phyloP scores from a whole-genome alignment of 2,113 vertebrate genomes.

The Marcusenius ussheri region DNA sequence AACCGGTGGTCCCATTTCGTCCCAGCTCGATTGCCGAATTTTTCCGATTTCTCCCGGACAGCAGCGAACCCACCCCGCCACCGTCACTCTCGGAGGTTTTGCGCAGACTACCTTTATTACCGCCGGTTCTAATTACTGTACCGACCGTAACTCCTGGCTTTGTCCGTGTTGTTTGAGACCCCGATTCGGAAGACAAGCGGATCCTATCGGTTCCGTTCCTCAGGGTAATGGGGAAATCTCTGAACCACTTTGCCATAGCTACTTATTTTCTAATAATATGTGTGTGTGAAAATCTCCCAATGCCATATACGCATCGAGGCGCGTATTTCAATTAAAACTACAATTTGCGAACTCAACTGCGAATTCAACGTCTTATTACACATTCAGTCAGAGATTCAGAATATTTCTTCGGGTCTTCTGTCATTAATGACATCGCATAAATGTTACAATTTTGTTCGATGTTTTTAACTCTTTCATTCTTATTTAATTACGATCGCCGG shows the following conservation, averaged over 20 bases:
- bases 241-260: conserved; percentile 90
- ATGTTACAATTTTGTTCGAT: not conserved
- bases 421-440: not conserved
- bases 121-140: conserved; percentile 32
- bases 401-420: not conserved
- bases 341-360: not conserved
- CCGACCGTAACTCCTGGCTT: conserved; percentile 59
- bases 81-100: conserved; percentile 51
- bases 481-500: not conserved
- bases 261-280: not conserved
- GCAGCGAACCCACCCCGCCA: conserved; percentile 48
- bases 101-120: conserved; percentile 58
- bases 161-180: conserved; percentile 53
- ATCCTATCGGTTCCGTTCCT: conserved; percentile 76
- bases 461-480: not conserved
- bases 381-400: not conserved
- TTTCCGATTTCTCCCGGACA: conserved; percentile 73
- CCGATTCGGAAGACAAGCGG: conserved; percentile 66
- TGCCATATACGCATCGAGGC: conserved; percentile 28
- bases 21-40: conserved; percentile 74
- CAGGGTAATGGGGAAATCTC: conserved; percentile 82
- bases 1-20: conserved; percentile 45
- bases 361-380: not conserved
- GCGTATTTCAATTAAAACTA: not conserved
- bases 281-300: not conserved